These are phyloP conservation scores for Chrysochloris asiatica DNA, from an alignment of 2,113 vertebrate genomes.

Conservation along the genomic window DNA sequence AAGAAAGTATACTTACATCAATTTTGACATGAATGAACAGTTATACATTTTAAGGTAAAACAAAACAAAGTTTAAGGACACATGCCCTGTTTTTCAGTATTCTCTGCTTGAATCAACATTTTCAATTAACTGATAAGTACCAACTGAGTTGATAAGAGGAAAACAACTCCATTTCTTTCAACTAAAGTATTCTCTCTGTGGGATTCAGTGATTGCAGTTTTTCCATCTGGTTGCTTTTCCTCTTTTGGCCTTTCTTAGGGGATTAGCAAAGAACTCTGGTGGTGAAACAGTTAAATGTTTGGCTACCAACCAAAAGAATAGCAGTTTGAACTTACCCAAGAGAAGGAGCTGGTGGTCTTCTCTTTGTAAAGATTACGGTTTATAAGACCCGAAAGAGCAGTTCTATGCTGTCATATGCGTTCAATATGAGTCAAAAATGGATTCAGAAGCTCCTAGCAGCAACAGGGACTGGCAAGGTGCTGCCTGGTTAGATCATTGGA, in stretches of 20 bases:
- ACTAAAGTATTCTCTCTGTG: not conserved
- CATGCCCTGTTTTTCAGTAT: not conserved
- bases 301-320: not conserved
- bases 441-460: too few species aligned
- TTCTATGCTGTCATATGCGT: too few species aligned
- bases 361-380: not conserved
- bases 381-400: not conserved
- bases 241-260: not conserved
- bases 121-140: not conserved
- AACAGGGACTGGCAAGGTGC: not conserved
- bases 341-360: not conserved
- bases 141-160: not conserved
- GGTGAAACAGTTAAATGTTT: not conserved
- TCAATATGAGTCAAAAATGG: too few species aligned
- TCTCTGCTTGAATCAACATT: not conserved
- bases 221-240: not conserved
- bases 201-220: not conserved
- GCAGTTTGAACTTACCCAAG: not conserved
- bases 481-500: too few species aligned
- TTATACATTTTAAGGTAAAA: not conserved
- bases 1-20: not conserved
- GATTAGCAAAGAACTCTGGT: not conserved
- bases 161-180: not conserved
- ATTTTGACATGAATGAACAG: not conserved
- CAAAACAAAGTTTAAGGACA: not conserved